Evolutionary conservation across 2,888 invertebrate genomes (phyloP).

Genomic region (Orthosia incerta): DNA sequence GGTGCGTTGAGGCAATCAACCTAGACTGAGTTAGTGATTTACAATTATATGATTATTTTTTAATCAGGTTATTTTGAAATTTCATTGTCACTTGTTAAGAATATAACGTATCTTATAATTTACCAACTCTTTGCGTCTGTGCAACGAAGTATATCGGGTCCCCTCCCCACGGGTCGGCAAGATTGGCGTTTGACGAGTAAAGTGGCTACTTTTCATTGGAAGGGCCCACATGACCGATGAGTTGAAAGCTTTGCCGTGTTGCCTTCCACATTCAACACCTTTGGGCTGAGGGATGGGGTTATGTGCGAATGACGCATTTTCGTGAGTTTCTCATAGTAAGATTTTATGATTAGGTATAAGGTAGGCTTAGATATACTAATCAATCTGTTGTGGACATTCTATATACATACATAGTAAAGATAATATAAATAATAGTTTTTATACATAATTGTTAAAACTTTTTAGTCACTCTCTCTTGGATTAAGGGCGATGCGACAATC

Average conservation of each 20-base stretch:
- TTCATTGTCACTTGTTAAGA: neutral
- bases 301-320: slow-evolving; percentile 58
- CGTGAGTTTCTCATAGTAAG: slow-evolving; percentile 28
- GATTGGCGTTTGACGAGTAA: slow-evolving; percentile 89
- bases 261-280: slow-evolving; percentile 76
- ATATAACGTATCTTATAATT: slow-evolving; percentile 19
- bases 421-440: no score
- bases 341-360: slow-evolving; percentile 7
- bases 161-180: slow-evolving; percentile 66
- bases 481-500: no score
- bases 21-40: no score
- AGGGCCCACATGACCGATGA: slow-evolving; percentile 87
- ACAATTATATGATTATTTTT: no score
- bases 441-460: no score
- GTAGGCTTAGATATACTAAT: neutral
- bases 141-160: slow-evolving; percentile 73
- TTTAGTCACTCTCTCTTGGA: neutral
- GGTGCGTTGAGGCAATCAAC: no score
- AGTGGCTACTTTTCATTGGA: slow-evolving; percentile 89
- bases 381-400: neutral
- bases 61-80: no score
- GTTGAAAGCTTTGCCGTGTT: slow-evolving; percentile 89
- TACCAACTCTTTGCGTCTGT: slow-evolving; percentile 57
- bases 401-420: neutral
- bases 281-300: slow-evolving; percentile 59